Base-by-base conservation (phyloP, 2,797 vertebrate species). In the Eurystomus glaucurus region DNA sequence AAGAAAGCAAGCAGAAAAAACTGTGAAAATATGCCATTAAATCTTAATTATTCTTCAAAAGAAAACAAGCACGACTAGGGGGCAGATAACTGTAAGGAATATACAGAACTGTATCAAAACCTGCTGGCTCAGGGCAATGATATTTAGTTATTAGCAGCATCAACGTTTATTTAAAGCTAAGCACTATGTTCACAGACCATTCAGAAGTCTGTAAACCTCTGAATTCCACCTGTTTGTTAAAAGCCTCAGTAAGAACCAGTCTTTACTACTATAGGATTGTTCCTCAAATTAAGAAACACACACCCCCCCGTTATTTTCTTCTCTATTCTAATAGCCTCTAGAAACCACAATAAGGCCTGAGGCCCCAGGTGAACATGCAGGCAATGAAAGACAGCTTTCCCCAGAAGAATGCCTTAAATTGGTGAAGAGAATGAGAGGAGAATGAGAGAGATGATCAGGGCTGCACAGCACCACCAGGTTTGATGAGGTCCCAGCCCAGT, bases 1-100 rank as follows among this genome's bases (percentile, higher is more conserved):
- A 97, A 97, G 97, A 98, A 97, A 96, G 97, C 96, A 96, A 96
- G 97, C 94, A 97, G 96, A 97, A 98, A 98, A 97, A 98, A 98
- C 29, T 96, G 92, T 95, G 96, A 98, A 98, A 98, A 98, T 97
- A 97, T 96, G 95, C 98, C 97, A 98, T 98, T 98, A 98, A 98
- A 98, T 98, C 98, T 98, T 98, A 98, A 98, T 98, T 98, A 98
- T 98, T 98, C 98, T 98, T 98, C 98, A 98, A 98, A 98, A 97
- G 97, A 98, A 98, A 98, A 98, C 98, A 98, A 98, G 97, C 97
- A 94, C 84, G 8, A 98, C 97, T 95, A 96, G 97, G 97, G 97
- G 98, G 98, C 95, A 98, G 95, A 98, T 97, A 97, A 98, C 93
- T 95, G 96, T 97, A 98, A 98, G 94, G 96, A 97, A 96, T 93